Conservation (phyloP, 2,888 invertebrate species). For the Tinea semifulvella region DNA sequence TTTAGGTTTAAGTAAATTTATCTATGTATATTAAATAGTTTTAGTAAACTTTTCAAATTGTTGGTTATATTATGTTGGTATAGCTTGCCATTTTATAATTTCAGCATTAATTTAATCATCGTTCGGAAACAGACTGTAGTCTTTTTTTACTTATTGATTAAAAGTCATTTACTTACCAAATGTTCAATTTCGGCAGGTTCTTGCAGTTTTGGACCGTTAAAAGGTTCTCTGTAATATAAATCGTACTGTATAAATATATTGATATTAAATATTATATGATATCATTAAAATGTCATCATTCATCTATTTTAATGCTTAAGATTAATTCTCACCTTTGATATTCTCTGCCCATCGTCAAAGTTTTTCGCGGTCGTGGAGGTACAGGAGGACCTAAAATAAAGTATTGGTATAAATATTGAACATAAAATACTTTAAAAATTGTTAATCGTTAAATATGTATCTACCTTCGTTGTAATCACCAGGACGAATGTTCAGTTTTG, state of each 20-base stretch:
- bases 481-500: conserved; percentile 33
- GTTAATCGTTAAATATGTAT: neutral
- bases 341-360: conserved; percentile 55
- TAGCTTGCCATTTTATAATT: too few species aligned
- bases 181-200: conserved; percentile 32
- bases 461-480: conserved; percentile 24
- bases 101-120: too few species aligned
- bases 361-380: conserved; percentile 82
- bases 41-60: too few species aligned
- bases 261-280: too few species aligned
- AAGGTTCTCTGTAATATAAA: conserved; percentile 27
- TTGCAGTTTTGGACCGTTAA: conserved; percentile 34
- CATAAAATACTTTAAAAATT: neutral
- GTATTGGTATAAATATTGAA: neutral
- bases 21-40: too few species aligned
- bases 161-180: conserved; percentile 28
- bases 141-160: too few species aligned
- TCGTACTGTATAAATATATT: too few species aligned
- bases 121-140: too few species aligned
- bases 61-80: too few species aligned
- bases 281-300: too few species aligned
- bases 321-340: conserved; percentile 19
- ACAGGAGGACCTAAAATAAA: conserved; percentile 54
- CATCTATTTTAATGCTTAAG: too few species aligned
- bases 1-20: too few species aligned